These are phyloP conservation scores for Cercocebus atys DNA, from an alignment of 2,113 vertebrate species.

Conservation along the genomic window DNA sequence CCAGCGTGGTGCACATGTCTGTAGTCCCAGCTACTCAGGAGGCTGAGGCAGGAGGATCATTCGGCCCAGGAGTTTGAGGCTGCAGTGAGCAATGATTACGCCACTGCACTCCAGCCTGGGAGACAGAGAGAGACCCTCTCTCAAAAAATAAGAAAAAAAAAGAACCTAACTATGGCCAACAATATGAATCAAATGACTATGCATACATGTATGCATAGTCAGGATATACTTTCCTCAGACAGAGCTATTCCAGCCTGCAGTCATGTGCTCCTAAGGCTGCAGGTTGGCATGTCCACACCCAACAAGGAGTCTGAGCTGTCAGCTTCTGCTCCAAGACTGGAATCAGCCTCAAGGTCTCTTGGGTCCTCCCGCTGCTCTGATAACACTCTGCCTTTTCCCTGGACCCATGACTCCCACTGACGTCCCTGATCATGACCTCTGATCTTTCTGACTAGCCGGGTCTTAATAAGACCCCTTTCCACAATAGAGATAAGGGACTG, in stretches of 20 bases:
- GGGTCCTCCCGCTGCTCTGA: neutral
- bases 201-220: no score
- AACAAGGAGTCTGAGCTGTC: no score
- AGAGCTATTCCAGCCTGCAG: neutral
- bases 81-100: no score
- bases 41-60: no score
- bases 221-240: accelerated
- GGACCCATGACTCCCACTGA: neutral
- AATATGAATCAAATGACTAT: neutral
- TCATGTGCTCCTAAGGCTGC: neutral
- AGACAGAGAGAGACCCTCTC: no score
- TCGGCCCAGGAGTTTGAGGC: no score
- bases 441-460: neutral
- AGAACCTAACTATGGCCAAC: neutral
- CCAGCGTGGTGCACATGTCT: neutral
- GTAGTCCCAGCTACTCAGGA: no score
- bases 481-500: neutral
- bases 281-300: neutral
- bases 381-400: neutral
- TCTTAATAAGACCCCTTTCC: neutral
- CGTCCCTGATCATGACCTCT: neutral
- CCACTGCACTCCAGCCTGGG: no score
- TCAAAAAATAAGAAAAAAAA: neutral
- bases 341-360: neutral
- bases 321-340: neutral